A percentile compares a stretch with the other conserved stretches of the same genome.
Evolutionary conservation across 1,140 invertebrate genomes (phyloP).

Genomic region (Oryzaephilus surinamensis): DNA sequence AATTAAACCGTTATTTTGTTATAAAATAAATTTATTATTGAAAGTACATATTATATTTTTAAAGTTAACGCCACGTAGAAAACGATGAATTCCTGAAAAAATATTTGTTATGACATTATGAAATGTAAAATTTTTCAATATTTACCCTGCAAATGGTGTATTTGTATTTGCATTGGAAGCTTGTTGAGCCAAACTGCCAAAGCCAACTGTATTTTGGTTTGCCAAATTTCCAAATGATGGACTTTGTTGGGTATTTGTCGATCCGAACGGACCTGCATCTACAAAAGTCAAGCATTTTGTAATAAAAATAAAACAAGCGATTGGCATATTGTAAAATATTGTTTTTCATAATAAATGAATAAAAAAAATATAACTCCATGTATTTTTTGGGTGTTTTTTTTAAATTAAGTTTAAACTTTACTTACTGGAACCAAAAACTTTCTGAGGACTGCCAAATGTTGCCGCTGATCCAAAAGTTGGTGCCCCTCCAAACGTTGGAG

Average conservation of each 20-base stretch:
- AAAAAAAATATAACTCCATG: slow-evolving; percentile 1
- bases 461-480: slow-evolving; percentile 42
- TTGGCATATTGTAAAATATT: neutral
- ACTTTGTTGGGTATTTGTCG: slow-evolving; percentile 32
- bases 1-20: too few relatives aligned
- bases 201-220: slow-evolving; percentile 42
- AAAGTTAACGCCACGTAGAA: slow-evolving; percentile 30
- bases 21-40: slow-evolving; percentile 9
- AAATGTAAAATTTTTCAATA: slow-evolving; percentile 4
- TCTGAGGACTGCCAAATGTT: slow-evolving; percentile 39
- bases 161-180: slow-evolving; percentile 26
- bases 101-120: slow-evolving; percentile 3
- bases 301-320: neutral
- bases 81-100: slow-evolving; percentile 30
- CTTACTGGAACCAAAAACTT: slow-evolving; percentile 37
- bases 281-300: neutral
- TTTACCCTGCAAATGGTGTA: slow-evolving; percentile 38
- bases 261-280: slow-evolving; percentile 28
- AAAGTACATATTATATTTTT: slow-evolving; percentile 1
- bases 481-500: slow-evolving; percentile 41
- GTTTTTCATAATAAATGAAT: neutral
- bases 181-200: slow-evolving; percentile 46
- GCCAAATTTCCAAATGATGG: slow-evolving; percentile 45
- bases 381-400: neutral
- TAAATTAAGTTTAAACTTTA: neutral